Base-by-base conservation (phyloP, 2,888 invertebrate species). In the Drosophila affinis region DNA sequence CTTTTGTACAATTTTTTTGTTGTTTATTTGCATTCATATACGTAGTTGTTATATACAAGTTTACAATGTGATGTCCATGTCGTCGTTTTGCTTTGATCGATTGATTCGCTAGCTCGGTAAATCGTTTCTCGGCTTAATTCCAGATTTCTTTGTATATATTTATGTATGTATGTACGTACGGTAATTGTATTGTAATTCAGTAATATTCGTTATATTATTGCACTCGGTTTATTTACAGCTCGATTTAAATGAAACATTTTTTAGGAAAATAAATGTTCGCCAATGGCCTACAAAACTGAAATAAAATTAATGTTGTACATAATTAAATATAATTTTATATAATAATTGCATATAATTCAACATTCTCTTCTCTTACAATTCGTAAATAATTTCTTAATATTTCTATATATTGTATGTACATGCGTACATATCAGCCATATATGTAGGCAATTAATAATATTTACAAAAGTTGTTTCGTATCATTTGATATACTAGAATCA, bases 91-190 rank as follows among this genome's bases (percentile, higher is more conserved):
- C 55, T 64, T 47, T 75, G 62, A 64, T 70, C 75, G 65, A 73
- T 75, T 77, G 65, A 73, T 75, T 78, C 57, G 55, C 67, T 78
- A 82, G 77, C 83, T 83, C 57, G 55, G 67, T 78, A 82, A 72
- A 81, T 83, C 86, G 51, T 75, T 77, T 75, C 61, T 77, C 78
- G 64, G 63, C 72, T 55, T 59, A 54, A 58, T 62, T 62, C 54
- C 32, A 55, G 61, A 64, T 53, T 48, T 59, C 49, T 47, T 32
- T 45, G 53, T 72, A 62, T 73, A 75, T 77, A 58, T 62, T 46
- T 59, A 73, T 61, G 18, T 59, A 73, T 61, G 18, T 59, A 73
- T 61, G 18, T 59, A 73, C 57, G 18, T 78, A 65, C 72, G 70
- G 55, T 76, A 72, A 62, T 69, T 81, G 60, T 72, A 72, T 79